Evolutionary conservation across 2,888 invertebrate genomes (phyloP).

Genomic region (Drosophila mulleri): DNA sequence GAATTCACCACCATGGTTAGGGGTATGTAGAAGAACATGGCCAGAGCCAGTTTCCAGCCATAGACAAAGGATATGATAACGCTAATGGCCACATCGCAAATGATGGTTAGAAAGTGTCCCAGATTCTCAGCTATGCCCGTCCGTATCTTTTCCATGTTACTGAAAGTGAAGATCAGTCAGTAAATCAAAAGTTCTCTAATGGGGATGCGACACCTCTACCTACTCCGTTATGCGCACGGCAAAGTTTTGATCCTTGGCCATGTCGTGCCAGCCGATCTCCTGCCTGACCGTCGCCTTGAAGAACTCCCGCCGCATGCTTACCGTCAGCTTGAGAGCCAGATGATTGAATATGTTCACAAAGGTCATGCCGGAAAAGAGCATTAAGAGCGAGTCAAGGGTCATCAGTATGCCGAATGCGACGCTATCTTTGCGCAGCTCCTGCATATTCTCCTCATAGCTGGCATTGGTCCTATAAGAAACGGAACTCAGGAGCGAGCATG

Average conservation of each 20-base stretch:
- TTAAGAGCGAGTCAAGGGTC: constrained; percentile 86
- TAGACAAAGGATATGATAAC: constrained; percentile 88
- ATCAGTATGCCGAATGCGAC: constrained; percentile 88
- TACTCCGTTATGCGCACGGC: constrained; percentile 91
- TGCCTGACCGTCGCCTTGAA: constrained; percentile 88
- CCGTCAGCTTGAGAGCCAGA: constrained; percentile 87
- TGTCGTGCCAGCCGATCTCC: constrained; percentile 91
- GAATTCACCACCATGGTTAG: constrained; percentile 90
- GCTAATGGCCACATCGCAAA: constrained; percentile 84
- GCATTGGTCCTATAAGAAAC: constrained; percentile 85
- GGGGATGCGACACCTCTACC: constrained; percentile 51
- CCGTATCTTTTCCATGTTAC: constrained; percentile 91
- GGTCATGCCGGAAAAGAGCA: constrained; percentile 87
- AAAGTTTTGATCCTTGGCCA: constrained; percentile 89
- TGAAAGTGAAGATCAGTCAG: constrained; percentile 76
- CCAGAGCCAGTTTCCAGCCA: constrained; percentile 93
- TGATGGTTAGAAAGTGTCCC: constrained; percentile 89
- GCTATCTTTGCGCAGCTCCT: constrained; percentile 88
- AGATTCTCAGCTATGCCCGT: constrained; percentile 94
- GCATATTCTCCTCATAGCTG: constrained; percentile 86
- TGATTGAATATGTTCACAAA: constrained; percentile 89
- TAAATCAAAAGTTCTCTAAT: neutral
- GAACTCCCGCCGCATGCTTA: constrained; percentile 87
- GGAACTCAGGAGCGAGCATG: neutral
- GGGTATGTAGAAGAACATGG: constrained; percentile 91